Conservation (phyloP, 2,797 vertebrate species). For the Poeciliopsis paucimaculata region DNA sequence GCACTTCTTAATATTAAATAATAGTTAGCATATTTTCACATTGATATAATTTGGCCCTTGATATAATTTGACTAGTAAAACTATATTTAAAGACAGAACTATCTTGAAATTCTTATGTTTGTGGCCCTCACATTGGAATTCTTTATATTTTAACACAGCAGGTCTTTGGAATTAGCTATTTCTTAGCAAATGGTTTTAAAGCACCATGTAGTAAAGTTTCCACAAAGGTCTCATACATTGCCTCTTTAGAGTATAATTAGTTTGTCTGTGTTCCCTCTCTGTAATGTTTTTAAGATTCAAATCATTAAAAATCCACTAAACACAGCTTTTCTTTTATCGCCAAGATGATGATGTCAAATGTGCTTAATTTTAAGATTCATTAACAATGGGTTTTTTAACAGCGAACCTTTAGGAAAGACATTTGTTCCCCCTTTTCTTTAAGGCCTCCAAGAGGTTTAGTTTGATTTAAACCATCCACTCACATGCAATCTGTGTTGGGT, state of each 20-base stretch:
- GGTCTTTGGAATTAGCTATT: slow-evolving; percentile 23
- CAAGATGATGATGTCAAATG: slow-evolving; percentile 16
- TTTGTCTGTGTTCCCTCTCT: slow-evolving; percentile 44
- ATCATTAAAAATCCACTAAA: slow-evolving; percentile 17
- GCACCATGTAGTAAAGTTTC: slow-evolving; percentile 43
- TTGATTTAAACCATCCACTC: slow-evolving; percentile 62
- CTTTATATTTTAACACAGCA: slow-evolving; percentile 27
- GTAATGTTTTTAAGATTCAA: slow-evolving; percentile 30
- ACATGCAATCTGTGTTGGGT: slow-evolving; percentile 58
- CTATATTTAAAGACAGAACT: too few species aligned
- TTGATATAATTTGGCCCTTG: too few species aligned
- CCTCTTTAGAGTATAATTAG: slow-evolving; percentile 40
- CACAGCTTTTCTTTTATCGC: slow-evolving; percentile 23
- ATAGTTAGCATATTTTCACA: too few species aligned
- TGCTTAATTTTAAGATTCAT: not conserved
- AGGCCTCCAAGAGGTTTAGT: slow-evolving; percentile 50
- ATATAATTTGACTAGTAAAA: too few species aligned
- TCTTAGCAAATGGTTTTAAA: slow-evolving; percentile 27
- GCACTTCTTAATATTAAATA: too few species aligned
- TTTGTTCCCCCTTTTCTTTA: slow-evolving; percentile 34
- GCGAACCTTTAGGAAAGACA: not conserved
- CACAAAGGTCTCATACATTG: slow-evolving; percentile 41
- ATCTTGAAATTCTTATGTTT: too few species aligned
- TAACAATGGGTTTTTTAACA: not conserved
- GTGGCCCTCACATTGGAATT: not conserved